Conservation (phyloP, 30 jellyfish, hydroid and myxozoan species). For the Catostylus mosaicus region DNA sequence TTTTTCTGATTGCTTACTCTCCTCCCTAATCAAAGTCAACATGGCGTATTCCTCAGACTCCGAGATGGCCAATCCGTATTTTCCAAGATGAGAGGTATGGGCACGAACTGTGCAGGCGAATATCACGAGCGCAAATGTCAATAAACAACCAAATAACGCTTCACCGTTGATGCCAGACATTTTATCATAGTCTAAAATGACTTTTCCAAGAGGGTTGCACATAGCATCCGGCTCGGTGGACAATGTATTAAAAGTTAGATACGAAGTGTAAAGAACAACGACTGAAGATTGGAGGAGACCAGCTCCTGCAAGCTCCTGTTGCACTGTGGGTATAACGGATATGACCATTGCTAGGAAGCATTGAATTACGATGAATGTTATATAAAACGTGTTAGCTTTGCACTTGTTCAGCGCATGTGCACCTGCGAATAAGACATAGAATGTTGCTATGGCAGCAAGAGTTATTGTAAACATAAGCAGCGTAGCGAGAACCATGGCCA, state of each 20-base stretch:
- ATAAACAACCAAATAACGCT: constrained; percentile 93
- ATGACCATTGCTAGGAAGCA: constrained; percentile 88
- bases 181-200: constrained; percentile 90
- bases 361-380: constrained; percentile 88
- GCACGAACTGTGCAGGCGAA: constrained; percentile 99
- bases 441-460: constrained; percentile 76
- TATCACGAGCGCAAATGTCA: constrained; percentile 74
- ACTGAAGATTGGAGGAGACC: constrained; percentile 96
- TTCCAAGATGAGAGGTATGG: constrained; percentile 93
- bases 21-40: constrained; percentile 55
- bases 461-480: constrained; percentile 80
- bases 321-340: constrained; percentile 96
- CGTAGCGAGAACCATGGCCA: constrained; percentile 92
- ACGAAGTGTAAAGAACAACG: constrained; percentile 86
- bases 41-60: constrained; percentile 96
- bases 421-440: constrained; percentile 77
- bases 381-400: constrained; percentile 88
- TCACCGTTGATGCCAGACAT: constrained; percentile 91
- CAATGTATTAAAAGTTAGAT: constrained; percentile 92
- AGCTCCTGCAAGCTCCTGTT: constrained; percentile 96
- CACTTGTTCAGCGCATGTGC: constrained; percentile 75
- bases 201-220: constrained; percentile 97
- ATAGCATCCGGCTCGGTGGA: constrained; percentile 97
- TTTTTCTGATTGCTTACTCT: constrained; percentile 32
- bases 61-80: constrained; percentile 96